Evolutionary conservation across 2,113 vertebrate genomes (phyloP).

Genomic region (Uria lomvia): DNA sequence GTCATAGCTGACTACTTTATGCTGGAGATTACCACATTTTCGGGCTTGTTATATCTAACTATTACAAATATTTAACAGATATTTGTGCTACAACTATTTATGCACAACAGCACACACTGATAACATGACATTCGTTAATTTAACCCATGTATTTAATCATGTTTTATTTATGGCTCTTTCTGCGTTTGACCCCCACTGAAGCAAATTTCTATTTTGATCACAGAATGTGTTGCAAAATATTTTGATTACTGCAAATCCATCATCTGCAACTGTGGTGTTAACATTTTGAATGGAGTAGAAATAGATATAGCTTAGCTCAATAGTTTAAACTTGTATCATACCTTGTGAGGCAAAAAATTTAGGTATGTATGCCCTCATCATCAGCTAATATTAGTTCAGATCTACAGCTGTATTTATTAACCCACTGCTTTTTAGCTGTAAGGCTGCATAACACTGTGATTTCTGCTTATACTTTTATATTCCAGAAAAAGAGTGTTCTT

Average conservation of each 20-base stretch:
- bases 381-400: constrained; percentile 53
- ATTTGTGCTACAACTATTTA: not conserved
- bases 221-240: constrained; percentile 39
- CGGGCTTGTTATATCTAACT: not conserved
- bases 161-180: constrained; percentile 35
- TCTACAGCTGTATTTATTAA: not conserved
- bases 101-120: not conserved
- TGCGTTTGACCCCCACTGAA: not conserved
- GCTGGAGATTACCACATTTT: not conserved
- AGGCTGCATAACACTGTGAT: not conserved
- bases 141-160: not conserved
- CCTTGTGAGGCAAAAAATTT: constrained; percentile 45
- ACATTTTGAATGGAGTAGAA: constrained; percentile 5
- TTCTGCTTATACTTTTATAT: not conserved
- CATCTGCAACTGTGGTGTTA: constrained; percentile 7
- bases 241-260: constrained; percentile 31
- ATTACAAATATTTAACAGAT: not conserved
- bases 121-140: not conserved
- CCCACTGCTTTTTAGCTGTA: not conserved
- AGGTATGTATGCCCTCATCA: constrained; percentile 29
- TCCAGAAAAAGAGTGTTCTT: not conserved
- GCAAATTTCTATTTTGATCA: constrained; percentile 52
- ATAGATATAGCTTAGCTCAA: constrained; percentile 50
- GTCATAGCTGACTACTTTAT: not conserved
- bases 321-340: constrained; percentile 54